phyloP scores from a whole-genome alignment of 2,113 vertebrate genomes.

The human region GRCh38 chr20:11930001-11930500 shows the following conservation, averaged over 20 bases:
- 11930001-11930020: background rate
- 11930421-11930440: slow-evolving; percentile 41
- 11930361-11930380: background rate
- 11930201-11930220: background rate
- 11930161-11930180: background rate
- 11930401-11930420: slow-evolving; percentile 7
- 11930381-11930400: background rate
- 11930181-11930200: background rate
- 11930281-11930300: background rate
- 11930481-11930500: slow-evolving; percentile 14
- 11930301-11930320: background rate
- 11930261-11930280: background rate
- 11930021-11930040: background rate
- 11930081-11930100: background rate
- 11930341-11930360: background rate
- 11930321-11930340: background rate
- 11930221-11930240: background rate
- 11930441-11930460: slow-evolving; percentile 48
- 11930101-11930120: background rate
- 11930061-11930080: background rate
- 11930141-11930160: background rate
- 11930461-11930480: slow-evolving; percentile 28
- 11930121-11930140: background rate
- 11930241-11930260: background rate
- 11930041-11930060: background rate